These are phyloP conservation scores for Trididemnum miniatum DNA, from an alignment of 23 tunicate genomes.

Conservation along the genomic window DNA sequence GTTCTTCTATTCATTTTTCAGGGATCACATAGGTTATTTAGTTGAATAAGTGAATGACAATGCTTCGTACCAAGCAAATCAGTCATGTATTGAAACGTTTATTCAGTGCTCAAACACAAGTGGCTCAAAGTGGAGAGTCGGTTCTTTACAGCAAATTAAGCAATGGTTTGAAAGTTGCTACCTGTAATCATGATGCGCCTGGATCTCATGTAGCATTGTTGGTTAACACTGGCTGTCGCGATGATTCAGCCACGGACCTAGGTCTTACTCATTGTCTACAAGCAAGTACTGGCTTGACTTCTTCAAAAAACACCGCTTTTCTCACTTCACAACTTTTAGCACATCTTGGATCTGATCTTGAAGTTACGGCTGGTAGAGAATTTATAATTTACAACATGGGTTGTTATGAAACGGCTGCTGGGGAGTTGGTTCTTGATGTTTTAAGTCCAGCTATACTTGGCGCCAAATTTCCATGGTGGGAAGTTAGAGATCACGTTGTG, in stretches of 20 bases:
- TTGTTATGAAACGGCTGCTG: constrained; percentile 39
- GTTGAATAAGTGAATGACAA: too few species aligned
- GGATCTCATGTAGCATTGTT: constrained; percentile 40
- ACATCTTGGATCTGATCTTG: constrained; percentile 54
- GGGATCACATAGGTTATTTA: too few species aligned
- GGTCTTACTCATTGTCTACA: constrained; percentile 78
- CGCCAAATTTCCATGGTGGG: constrained; percentile 77
- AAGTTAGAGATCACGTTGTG: constrained; percentile 35
- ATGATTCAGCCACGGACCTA: constrained; percentile 38
- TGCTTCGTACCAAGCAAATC: constrained; percentile 21
- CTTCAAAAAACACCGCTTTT: constrained; percentile 65
- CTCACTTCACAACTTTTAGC: constrained; percentile 72
- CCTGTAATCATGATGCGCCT: constrained; percentile 32
- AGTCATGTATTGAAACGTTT: background rate
- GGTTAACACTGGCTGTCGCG: constrained; percentile 68
- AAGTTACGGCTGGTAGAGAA: constrained; percentile 51
- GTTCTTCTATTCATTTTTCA: too few species aligned
- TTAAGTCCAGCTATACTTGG: constrained; percentile 53
- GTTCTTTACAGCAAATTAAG: constrained; percentile 2
- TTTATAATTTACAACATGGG: constrained; percentile 30
- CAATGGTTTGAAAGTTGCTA: constrained; percentile 60
- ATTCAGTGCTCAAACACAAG: constrained; percentile 25
- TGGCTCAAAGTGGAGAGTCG: background rate
- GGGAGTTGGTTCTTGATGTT: constrained; percentile 50
- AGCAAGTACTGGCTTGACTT: constrained; percentile 46